Evolutionary conservation across 1,140 invertebrate species (phyloP).

Genomic region (Drosophila dunni): DNA sequence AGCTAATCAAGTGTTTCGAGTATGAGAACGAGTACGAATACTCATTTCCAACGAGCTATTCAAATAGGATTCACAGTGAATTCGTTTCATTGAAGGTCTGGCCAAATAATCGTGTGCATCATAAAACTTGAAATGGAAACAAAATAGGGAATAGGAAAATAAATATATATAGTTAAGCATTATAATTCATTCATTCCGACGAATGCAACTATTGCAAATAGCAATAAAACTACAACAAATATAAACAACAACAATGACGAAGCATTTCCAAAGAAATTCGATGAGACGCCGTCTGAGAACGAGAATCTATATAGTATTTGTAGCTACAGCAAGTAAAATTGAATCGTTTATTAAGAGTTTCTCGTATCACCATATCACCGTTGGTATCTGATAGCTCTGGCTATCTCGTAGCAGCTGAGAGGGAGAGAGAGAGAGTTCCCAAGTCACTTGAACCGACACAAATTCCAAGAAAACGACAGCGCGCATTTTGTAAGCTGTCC

Average conservation of each 20-base stretch:
- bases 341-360: constrained; percentile 13
- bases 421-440: neutral
- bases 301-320: neutral
- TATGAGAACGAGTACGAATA: neutral
- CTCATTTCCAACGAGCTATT: neutral
- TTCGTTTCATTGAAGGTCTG: constrained; percentile 16
- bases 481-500: constrained; percentile 7
- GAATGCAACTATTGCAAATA: constrained; percentile 31
- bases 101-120: constrained; percentile 22
- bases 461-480: constrained; percentile 24
- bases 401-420: constrained; percentile 3
- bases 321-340: neutral
- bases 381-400: neutral
- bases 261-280: constrained; percentile 19
- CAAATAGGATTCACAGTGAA: constrained; percentile 7
- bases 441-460: constrained; percentile 17
- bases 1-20: constrained; percentile 3
- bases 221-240: constrained; percentile 15
- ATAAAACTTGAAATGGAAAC: neutral
- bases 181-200: constrained; percentile 36
- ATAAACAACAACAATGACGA: constrained; percentile 21
- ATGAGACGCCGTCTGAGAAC: constrained; percentile 6
- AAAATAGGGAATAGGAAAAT: neutral
- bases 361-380: too few species aligned
- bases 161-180: constrained; percentile 1